Percentiles rank a stretch among this genome's conserved stretches.
Evolutionary conservation across 2,797 vertebrate genomes (phyloP).

Genomic region (Apogon talboti): DNA sequence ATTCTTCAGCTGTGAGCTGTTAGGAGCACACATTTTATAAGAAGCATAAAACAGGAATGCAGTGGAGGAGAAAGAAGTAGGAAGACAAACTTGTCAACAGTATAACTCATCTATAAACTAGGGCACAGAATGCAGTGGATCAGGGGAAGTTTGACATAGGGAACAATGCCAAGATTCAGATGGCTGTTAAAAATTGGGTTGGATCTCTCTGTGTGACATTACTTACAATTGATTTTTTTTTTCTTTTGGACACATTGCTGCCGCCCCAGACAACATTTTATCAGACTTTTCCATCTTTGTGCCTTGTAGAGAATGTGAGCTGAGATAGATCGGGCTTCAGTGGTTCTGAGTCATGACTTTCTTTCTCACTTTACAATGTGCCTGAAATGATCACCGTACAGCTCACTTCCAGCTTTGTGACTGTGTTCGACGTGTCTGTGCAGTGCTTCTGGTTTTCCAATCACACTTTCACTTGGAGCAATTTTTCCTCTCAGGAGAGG

Average conservation of each 20-base stretch:
- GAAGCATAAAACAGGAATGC: constrained; percentile 44
- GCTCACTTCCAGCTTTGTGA: constrained; percentile 42
- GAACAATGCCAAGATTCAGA: constrained; percentile 59
- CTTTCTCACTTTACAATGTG: constrained; percentile 28
- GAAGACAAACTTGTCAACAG: constrained; percentile 58
- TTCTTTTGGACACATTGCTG: constrained; percentile 46
- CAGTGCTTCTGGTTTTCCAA: constrained; percentile 43
- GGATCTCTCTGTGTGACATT: constrained; percentile 52
- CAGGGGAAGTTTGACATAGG: constrained; percentile 45
- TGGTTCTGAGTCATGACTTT: constrained; percentile 33
- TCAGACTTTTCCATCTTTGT: constrained; percentile 46
- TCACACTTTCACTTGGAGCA: constrained; percentile 49
- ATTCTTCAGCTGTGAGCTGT: constrained; percentile 23
- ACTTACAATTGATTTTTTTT: constrained; percentile 65
- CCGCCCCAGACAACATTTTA: constrained; percentile 54
- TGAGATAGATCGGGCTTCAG: constrained; percentile 49
- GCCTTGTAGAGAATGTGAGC: constrained; percentile 23
- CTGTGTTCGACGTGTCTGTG: constrained; percentile 35
- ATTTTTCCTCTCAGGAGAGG: constrained; percentile 55
- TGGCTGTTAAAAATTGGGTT: constrained; percentile 55
- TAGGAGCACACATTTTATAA: constrained; percentile 38
- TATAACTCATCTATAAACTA: constrained; percentile 58
- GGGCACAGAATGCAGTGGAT: constrained; percentile 43
- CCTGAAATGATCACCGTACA: constrained; percentile 21
- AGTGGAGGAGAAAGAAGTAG: constrained; percentile 34